These are phyloP conservation scores for Xanthia togata DNA, from an alignment of 2,888 invertebrate species.

Conservation along the genomic window DNA sequence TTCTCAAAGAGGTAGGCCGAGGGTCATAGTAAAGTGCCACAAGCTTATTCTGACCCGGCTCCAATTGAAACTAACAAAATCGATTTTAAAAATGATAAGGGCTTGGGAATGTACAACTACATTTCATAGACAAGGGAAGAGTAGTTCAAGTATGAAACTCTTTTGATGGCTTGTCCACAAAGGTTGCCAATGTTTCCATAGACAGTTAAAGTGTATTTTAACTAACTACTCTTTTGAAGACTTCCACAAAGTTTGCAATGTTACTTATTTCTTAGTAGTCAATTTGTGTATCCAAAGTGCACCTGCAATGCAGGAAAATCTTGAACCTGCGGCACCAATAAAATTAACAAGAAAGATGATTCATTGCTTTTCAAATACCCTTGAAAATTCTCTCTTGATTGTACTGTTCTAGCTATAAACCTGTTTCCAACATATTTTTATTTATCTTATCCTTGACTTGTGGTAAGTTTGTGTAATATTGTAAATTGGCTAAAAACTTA, in stretches of 20 bases:
- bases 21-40: neutral
- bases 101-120: neutral
- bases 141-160: neutral
- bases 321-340: neutral
- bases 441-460: conserved; percentile 26
- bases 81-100: neutral
- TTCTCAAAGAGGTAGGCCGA: neutral
- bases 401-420: conserved; percentile 19
- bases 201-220: no score
- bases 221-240: neutral
- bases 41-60: neutral
- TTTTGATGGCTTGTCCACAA: neutral
- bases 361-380: conserved; percentile 26
- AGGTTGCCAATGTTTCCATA: neutral
- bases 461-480: neutral
- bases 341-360: conserved; percentile 30
- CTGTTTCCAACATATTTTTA: conserved; percentile 24
- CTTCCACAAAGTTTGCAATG: neutral
- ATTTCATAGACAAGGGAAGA: neutral
- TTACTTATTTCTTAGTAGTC: neutral
- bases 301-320: neutral
- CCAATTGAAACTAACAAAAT: conserved; percentile 1
- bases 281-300: neutral
- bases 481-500: neutral
- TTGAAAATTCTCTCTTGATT: conserved; percentile 18